Percentiles rank a stretch among this genome's conserved stretches.
These are phyloP conservation scores for Capricornis sumatraensis DNA, from an alignment of 2,113 vertebrate genomes.

Conservation along the genomic window DNA sequence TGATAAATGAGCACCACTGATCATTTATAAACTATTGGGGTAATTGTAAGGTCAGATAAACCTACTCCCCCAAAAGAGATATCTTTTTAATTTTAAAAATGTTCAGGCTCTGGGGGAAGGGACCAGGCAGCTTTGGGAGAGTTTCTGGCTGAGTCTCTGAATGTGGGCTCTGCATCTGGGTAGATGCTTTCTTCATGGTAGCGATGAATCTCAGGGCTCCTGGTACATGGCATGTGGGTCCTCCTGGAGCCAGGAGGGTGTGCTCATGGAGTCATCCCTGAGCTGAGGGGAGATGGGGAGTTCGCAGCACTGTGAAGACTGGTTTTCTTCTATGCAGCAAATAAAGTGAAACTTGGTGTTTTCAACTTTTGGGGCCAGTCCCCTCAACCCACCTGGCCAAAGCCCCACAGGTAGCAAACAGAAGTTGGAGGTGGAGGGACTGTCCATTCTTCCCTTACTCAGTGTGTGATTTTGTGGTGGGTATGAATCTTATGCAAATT, in stretches of 20 bases:
- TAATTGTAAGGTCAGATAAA: neutral
- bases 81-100: neutral
- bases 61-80: neutral
- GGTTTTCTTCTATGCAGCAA: neutral
- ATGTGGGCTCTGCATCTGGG: neutral
- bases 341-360: neutral
- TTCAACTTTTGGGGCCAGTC: neutral
- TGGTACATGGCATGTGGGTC: rapidly evolving
- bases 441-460: neutral
- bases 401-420: neutral
- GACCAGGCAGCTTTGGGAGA: neutral
- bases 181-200: neutral
- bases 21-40: neutral
- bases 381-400: no score
- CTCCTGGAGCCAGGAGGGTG: neutral
- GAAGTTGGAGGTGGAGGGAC: neutral
- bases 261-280: neutral
- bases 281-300: neutral
- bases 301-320: neutral
- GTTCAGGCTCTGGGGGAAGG: neutral
- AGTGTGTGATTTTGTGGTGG: neutral
- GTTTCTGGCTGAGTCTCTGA: neutral
- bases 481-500: neutral
- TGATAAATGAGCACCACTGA: neutral
- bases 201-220: no score